Conservation (phyloP, 1,140 invertebrate genomes). For the Cydia amplana region DNA sequence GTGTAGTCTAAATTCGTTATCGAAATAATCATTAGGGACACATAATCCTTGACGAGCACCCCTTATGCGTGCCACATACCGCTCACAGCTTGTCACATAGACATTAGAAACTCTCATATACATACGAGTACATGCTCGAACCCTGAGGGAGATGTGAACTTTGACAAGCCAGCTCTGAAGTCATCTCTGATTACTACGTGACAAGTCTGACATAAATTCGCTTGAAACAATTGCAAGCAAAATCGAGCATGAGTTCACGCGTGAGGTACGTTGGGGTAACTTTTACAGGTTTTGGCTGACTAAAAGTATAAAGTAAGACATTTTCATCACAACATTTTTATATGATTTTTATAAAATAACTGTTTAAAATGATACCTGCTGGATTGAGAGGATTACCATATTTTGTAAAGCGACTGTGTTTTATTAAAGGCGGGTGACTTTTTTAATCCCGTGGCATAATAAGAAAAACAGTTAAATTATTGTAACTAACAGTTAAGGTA, state of each 20-base stretch:
- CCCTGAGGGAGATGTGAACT: slow-evolving; percentile 20
- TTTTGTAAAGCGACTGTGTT: too few relatives aligned
- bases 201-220: slow-evolving; percentile 24
- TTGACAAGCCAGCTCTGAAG: slow-evolving; percentile 24
- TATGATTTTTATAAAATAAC: not conserved
- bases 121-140: not conserved
- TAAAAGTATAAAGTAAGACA: not conserved
- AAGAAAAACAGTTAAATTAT: too few relatives aligned
- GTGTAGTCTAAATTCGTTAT: not conserved
- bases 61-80: not conserved
- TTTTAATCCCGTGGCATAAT: too few relatives aligned
- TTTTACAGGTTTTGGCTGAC: too few relatives aligned
- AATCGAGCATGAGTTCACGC: not conserved
- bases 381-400: too few relatives aligned
- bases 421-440: too few relatives aligned
- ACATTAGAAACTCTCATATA: not conserved
- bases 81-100: slow-evolving; percentile 9
- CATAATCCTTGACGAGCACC: not conserved
- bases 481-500: too few relatives aligned
- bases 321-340: not conserved
- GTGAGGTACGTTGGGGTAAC: not conserved
- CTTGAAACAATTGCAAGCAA: slow-evolving; percentile 24
- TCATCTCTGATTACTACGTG: slow-evolving; percentile 28
- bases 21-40: not conserved
- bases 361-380: not conserved